Evolutionary conservation across 1,140 invertebrate genomes (phyloP), one percentile per base, ranked within the genome.

Genomic region (Caligus rogercresseyi): DNA sequence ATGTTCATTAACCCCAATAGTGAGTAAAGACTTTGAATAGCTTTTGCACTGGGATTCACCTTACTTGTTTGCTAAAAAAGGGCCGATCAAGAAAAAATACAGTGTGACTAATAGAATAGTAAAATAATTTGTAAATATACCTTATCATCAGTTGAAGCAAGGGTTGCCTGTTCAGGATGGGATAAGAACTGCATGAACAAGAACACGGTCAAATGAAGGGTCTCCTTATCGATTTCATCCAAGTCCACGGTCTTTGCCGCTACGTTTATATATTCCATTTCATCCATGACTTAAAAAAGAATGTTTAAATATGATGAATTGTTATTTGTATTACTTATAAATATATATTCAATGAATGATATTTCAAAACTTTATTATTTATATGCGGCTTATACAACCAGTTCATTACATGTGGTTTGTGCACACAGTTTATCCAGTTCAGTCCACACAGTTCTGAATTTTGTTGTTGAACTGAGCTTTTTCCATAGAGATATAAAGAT

Each of bases 121-220:
- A 25, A 19, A 51, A 25, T 24, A 25, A 57, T 31, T 19, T 54
- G 21, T 65, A 66, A 31, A 24, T 52, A 7, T 43, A 43, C 31
- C 31, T 43, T 43, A 11, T 43, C 31, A 43, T 43, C 31, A 43
- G 31, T 11, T 7, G 31, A 43, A 11, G 31, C 31, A 7, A 43
- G n/a, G n/a, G 31, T 72, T 72, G 86, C 84, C 74, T 83, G 80
- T 70, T 83, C 81, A 52, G 78, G 77, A 67, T 85, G 78, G 0
- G 87, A 89, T 67, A 91, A 75, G 72, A 90, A 91, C 75, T 95
- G 93, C 85, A 98, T 94, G 1, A 98, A 78, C 4, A 98, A 79
- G 70, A 94, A 91, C 1, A 97, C 84, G n/a, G 97, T 75, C 18
- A 96, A 76, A 74, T 97, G 93, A 65, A 93, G 88, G 0, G 94